Conservation (phyloP, 2,888 invertebrate species). For the Melikaiella ostensackeni region DNA sequence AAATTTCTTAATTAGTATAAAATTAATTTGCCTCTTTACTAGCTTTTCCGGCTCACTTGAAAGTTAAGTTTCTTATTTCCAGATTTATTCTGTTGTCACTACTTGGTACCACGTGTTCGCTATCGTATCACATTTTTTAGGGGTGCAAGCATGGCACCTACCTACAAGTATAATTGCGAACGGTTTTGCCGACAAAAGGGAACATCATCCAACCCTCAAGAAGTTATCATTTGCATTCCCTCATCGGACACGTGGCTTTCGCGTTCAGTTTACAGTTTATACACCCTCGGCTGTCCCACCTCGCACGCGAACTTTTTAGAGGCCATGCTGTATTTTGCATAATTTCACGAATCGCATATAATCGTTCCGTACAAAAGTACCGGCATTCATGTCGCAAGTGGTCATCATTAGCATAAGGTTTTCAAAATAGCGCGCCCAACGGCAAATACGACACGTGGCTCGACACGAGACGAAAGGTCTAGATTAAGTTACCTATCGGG, state of each 20-base stretch:
- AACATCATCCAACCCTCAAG: constrained; percentile 59
- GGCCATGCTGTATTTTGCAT: constrained; percentile 63
- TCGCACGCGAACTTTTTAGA: constrained; percentile 51
- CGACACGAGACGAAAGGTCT: constrained; percentile 52
- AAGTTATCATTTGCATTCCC: constrained; percentile 69
- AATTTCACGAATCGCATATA: constrained; percentile 70
- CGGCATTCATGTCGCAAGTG: constrained; percentile 55
- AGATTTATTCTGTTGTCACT: constrained; percentile 32
- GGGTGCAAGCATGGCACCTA: constrained; percentile 31
- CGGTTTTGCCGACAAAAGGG: constrained; percentile 57
- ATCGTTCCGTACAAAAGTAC: constrained; percentile 59
- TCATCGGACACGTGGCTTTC: constrained; percentile 57
- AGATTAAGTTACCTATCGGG: constrained; percentile 23
- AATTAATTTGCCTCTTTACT: too few species aligned
- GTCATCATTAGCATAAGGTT: constrained; percentile 66
- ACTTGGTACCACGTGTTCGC: constrained; percentile 17
- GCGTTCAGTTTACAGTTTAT: constrained; percentile 44
- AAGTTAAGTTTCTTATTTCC: constrained; percentile 7
- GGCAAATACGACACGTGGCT: constrained; percentile 64
- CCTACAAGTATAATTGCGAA: constrained; percentile 43
- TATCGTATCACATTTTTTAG: constrained; percentile 15
- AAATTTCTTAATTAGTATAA: too few species aligned
- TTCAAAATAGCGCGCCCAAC: constrained; percentile 59
- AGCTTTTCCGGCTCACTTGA: background rate
- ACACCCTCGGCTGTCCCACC: constrained; percentile 58